Conservation (phyloP, 2,797 vertebrate genomes). For the Serranus cabrilla region DNA sequence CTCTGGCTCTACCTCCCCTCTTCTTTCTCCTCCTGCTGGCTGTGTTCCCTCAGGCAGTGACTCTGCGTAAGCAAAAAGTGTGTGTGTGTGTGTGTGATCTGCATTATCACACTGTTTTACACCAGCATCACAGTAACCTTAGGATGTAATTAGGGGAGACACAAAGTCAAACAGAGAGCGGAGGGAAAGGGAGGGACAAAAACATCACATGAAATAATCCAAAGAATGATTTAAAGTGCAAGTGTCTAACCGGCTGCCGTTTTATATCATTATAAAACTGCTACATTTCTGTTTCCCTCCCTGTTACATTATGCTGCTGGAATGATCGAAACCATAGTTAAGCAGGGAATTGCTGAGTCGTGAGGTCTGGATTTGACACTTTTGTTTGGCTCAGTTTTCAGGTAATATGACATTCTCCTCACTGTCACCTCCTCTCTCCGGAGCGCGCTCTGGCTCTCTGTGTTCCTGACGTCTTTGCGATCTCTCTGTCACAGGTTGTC, state of each 20-base stretch:
- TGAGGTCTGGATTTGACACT: slow-evolving; percentile 31
- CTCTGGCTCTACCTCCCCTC: slow-evolving; percentile 47
- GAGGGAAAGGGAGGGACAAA: slow-evolving; percentile 15
- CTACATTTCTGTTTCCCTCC: not conserved
- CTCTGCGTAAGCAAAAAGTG: slow-evolving; percentile 72
- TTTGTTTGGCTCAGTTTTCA: slow-evolving; percentile 41
- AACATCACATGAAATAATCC: slow-evolving; percentile 25
- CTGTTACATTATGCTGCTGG: slow-evolving; percentile 5
- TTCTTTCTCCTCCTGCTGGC: slow-evolving; percentile 65
- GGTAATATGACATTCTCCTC: slow-evolving; percentile 26
- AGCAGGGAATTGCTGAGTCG: slow-evolving; percentile 25
- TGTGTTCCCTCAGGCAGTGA: slow-evolving; percentile 76
- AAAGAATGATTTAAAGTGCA: slow-evolving; percentile 25
- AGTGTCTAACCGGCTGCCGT: slow-evolving; percentile 5
- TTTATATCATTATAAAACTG: slow-evolving; percentile 9
- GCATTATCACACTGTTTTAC: slow-evolving; percentile 37
- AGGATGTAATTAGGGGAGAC: slow-evolving; percentile 21
- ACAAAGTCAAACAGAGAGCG: slow-evolving; percentile 27
- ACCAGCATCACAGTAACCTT: slow-evolving; percentile 21
- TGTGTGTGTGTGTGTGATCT: slow-evolving; percentile 36
- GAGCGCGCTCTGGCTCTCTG: not conserved
- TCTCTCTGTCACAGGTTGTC: slow-evolving; percentile 22
- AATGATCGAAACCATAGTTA: slow-evolving; percentile 15
- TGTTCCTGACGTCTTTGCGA: slow-evolving; percentile 2
- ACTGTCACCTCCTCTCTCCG: slow-evolving; percentile 5